These are phyloP conservation scores for Notiomystis cincta DNA, from an alignment of 2,113 vertebrate genomes.

Conservation along the genomic window DNA sequence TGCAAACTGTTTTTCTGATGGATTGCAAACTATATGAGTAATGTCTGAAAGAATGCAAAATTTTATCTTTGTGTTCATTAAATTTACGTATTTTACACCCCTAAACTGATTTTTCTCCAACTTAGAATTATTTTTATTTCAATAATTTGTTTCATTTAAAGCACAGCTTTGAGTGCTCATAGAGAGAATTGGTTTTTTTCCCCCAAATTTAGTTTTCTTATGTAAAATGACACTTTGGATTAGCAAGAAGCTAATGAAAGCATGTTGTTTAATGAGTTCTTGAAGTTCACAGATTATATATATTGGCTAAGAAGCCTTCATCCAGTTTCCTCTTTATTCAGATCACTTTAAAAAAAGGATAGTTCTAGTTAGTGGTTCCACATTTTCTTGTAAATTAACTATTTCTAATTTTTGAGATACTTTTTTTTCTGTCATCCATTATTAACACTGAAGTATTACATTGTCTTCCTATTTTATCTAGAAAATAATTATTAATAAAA, in stretches of 20 bases:
- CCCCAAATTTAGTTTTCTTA: neutral
- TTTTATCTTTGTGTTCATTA: neutral
- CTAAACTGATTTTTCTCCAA: neutral
- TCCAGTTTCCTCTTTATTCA: neutral
- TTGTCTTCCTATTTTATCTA: neutral
- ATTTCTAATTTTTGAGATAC: neutral
- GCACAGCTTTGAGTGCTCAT: neutral
- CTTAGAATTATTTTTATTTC: neutral
- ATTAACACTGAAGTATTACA: neutral
- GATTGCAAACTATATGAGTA: neutral
- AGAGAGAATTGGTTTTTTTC: rapidly evolving
- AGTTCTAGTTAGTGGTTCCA: neutral
- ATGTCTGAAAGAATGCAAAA: neutral
- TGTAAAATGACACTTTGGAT: neutral
- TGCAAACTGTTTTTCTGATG: neutral
- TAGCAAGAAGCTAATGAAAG: neutral
- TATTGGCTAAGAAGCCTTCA: neutral
- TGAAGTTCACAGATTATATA: neutral
- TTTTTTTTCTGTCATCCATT: neutral
- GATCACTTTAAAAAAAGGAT: neutral
- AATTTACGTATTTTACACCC: neutral
- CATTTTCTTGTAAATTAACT: rapidly evolving
- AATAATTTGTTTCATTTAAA: neutral
- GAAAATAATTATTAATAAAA: neutral
- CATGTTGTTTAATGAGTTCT: neutral